phyloP scores from a whole-genome alignment of 2,888 invertebrate species.

The Ephialtes manifestator region DNA sequence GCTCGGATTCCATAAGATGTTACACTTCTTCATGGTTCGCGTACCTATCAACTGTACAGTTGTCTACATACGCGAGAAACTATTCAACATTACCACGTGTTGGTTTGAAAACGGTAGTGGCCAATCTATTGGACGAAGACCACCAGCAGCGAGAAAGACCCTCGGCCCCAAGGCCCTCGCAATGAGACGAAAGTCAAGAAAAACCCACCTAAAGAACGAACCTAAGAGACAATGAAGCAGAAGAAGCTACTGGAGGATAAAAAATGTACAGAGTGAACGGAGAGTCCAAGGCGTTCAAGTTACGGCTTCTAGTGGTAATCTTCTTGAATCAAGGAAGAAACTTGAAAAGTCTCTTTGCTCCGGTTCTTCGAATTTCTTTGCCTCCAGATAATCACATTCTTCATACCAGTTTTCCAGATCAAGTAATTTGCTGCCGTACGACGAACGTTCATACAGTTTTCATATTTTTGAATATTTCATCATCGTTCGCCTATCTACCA shows the following conservation, averaged over 20 bases:
- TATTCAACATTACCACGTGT: conserved; percentile 29
- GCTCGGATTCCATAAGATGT: conserved; percentile 41
- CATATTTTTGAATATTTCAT: neutral
- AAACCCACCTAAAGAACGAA: conserved; percentile 24
- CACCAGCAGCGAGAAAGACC: conserved; percentile 18
- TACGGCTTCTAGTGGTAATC: too few species aligned
- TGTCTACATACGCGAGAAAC: conserved; percentile 14
- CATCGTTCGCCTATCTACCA: conserved; percentile 2
- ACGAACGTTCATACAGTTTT: conserved; percentile 2
- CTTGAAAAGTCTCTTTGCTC: neutral
- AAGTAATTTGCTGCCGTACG: conserved; percentile 47
- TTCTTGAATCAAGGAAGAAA: too few species aligned
- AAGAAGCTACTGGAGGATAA: conserved; percentile 61
- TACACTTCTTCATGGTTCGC: conserved; percentile 47
- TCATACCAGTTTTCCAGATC: conserved; percentile 43
- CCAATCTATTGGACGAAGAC: conserved; percentile 23
- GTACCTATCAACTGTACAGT: neutral
- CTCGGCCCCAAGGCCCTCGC: too few species aligned
- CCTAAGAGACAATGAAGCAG: conserved; percentile 55
- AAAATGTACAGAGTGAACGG: conserved; percentile 51
- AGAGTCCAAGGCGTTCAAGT: neutral
- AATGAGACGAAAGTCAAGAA: conserved; percentile 14
- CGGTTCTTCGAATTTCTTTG: conserved; percentile 43
- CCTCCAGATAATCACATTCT: conserved; percentile 34
- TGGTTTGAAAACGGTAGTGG: conserved; percentile 62